phyloP scores from a whole-genome alignment of 1,140 invertebrate genomes.

The Drosophila azteca region DNA sequence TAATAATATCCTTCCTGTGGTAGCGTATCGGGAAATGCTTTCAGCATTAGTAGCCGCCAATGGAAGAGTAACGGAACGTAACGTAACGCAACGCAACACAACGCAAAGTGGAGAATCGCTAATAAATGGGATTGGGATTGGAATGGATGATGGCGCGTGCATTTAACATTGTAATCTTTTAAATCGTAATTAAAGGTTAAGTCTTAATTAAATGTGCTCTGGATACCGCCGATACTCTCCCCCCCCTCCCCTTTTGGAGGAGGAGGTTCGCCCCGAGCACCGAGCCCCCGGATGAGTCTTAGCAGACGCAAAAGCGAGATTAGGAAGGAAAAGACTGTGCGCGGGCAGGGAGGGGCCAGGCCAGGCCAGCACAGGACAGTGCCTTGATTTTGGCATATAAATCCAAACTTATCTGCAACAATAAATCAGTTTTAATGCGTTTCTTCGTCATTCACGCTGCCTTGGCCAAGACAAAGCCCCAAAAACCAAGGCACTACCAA shows the following conservation, averaged over 20 bases:
- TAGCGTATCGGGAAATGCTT: slow-evolving; percentile 35
- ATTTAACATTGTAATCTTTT: slow-evolving; percentile 73
- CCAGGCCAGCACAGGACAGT: too few species aligned
- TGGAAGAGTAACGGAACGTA: slow-evolving; percentile 14
- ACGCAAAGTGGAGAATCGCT: slow-evolving; percentile 17
- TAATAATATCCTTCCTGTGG: slow-evolving; percentile 59
- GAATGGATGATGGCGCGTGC: slow-evolving; percentile 36
- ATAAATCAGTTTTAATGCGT: slow-evolving; percentile 80
- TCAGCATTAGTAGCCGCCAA: slow-evolving; percentile 36
- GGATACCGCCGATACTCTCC: not conserved
- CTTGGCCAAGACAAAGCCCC: slow-evolving; percentile 37
- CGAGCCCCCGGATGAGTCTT: slow-evolving; percentile 13
- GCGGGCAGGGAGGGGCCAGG: too few species aligned
- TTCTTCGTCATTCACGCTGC: slow-evolving; percentile 46
- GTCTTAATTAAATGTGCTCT: slow-evolving; percentile 73
- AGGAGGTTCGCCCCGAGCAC: not conserved
- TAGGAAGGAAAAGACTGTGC: not conserved
- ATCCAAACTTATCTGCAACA: slow-evolving; percentile 74
- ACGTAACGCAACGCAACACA: not conserved
- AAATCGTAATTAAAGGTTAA: slow-evolving; percentile 80
- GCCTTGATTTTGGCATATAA: slow-evolving; percentile 59
- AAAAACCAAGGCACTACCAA: not conserved
- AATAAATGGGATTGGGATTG: slow-evolving; percentile 12
- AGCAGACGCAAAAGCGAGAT: slow-evolving; percentile 24
- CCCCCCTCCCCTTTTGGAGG: too few species aligned